Evolutionary conservation across 2,797 vertebrate species (phyloP).

Genomic region (Falco naumanni): DNA sequence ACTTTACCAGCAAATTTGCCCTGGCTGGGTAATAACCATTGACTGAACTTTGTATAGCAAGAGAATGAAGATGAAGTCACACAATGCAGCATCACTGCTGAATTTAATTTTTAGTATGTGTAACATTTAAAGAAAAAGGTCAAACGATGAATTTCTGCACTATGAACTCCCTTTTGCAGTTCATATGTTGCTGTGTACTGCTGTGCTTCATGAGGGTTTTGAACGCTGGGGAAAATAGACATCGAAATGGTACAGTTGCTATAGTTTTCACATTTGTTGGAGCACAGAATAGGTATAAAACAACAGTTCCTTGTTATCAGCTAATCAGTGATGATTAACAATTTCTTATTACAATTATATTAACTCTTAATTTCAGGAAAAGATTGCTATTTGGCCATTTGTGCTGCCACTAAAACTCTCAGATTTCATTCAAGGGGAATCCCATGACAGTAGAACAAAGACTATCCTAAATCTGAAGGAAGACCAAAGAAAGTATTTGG

Average conservation of each 20-base stretch:
- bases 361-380: not conserved
- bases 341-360: not conserved
- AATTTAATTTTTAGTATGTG: not conserved
- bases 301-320: not conserved
- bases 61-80: not conserved
- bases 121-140: not conserved
- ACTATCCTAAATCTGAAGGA: constrained; percentile 83
- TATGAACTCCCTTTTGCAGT: not conserved
- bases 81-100: not conserved
- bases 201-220: not conserved
- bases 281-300: not conserved
- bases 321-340: not conserved
- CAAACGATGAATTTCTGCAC: not conserved
- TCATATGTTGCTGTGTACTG: not conserved
- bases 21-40: not conserved
- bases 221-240: not conserved
- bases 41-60: not conserved
- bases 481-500: constrained; percentile 82
- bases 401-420: not conserved
- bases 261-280: not conserved
- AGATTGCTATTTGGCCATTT: not conserved
- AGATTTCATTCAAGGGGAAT: constrained; percentile 59
- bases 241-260: not conserved
- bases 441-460: constrained; percentile 77
- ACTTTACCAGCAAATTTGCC: not conserved